These are phyloP conservation scores for Prionchulus punctatus DNA, from an alignment of 2,888 invertebrate species.

Conservation along the genomic window DNA sequence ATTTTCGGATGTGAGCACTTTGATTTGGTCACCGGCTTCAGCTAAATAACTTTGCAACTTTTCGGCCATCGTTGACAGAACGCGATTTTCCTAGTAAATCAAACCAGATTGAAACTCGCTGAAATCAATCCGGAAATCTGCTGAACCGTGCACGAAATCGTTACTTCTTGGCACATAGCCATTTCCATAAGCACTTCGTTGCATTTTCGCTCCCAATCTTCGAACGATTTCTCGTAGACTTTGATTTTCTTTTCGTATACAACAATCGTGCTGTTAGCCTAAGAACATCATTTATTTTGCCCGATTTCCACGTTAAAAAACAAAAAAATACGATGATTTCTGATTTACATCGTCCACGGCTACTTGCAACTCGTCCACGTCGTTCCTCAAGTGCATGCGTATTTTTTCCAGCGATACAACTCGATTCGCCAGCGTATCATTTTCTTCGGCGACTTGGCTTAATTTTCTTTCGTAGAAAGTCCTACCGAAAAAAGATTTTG, in stretches of 20 bases:
- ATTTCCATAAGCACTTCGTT: background rate
- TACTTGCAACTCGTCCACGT: background rate
- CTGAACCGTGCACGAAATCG: no score
- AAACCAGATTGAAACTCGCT: no score
- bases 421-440: background rate
- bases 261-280: background rate
- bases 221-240: background rate
- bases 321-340: no score
- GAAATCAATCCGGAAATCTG: no score
- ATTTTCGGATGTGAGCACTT: no score
- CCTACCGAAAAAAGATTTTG: no score
- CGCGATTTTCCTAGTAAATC: no score
- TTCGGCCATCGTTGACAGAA: no score
- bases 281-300: background rate
- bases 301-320: background rate
- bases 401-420: background rate
- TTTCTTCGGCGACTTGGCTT: background rate
- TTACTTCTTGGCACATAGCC: background rate
- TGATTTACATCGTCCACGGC: background rate
- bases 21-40: no score
- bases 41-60: no score
- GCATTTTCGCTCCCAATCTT: background rate
- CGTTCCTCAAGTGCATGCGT: background rate
- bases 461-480: background rate
- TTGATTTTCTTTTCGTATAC: background rate